These are phyloP conservation scores for Pseudochirops corinnae DNA, from an alignment of 2,797 vertebrate genomes.

Conservation along the genomic window DNA sequence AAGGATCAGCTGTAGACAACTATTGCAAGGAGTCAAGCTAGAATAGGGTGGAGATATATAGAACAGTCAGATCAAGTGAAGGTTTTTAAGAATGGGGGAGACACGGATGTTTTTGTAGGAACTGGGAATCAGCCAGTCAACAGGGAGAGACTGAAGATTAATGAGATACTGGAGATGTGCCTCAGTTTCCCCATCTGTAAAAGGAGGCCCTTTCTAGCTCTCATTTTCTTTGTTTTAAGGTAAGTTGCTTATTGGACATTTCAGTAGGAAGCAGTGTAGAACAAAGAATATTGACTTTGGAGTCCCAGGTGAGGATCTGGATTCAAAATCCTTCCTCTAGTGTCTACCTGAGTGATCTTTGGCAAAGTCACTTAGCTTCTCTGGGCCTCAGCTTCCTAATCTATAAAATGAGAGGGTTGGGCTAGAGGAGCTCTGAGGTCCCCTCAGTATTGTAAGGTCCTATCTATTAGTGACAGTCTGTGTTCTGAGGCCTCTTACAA, in stretches of 20 bases:
- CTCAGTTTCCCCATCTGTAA: neutral
- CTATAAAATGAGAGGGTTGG: neutral
- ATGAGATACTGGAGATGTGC: neutral
- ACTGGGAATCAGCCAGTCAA: neutral
- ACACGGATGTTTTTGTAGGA: neutral
- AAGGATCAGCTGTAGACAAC: neutral
- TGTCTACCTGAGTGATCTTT: neutral
- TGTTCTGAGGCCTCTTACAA: neutral
- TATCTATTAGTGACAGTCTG: neutral
- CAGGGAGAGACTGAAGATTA: neutral
- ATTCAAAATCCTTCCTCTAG: neutral
- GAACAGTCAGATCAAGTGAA: neutral
- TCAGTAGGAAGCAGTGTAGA: neutral
- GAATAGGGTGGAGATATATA: neutral
- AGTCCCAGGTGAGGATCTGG: neutral
- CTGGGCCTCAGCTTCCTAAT: neutral
- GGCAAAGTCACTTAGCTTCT: neutral
- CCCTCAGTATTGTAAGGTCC: neutral
- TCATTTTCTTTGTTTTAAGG: neutral
- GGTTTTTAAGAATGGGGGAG: neutral
- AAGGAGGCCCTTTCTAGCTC: neutral
- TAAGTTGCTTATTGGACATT: neutral
- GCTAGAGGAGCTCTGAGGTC: neutral
- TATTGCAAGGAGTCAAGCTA: neutral
- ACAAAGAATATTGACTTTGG: neutral